Evolutionary conservation across 2,113 vertebrate genomes (phyloP), one percentile per base, ranked within the genome.

Genomic region (Pseudopipra pipra): DNA sequence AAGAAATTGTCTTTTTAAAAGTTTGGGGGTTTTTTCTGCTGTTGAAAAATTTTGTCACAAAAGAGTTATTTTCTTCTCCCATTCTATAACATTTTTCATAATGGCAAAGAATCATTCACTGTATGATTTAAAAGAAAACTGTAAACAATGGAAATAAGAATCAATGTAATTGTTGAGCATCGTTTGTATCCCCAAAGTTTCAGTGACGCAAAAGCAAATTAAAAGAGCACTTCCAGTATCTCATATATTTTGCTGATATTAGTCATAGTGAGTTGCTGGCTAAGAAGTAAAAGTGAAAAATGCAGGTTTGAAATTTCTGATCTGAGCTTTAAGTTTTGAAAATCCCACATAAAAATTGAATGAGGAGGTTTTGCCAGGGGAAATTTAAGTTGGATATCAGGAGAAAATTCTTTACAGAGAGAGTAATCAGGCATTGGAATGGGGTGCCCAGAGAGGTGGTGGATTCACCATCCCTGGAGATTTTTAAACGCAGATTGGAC

Each of bases 301-400:
- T 94, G 73, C 80, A 87, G 85, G 91, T 97, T 96, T 96, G 54
- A 78, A 13, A 65, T 96, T 95, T 95, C 35, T 96, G n/a, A 82
- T 96, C 78, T 92, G 85, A 95, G 88, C 61, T 85, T 44, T 72
- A 93, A 68, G 33, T 67, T 93, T 94, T 94, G 91, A 90, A 95
- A 96, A 80, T 80, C 71, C 35, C 55, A 28, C 17, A 5, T 55
- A 56, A 61, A 66, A 91, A 52, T 5, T 11, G 33, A 87, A 52
- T 70, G 94, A 94, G 85, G 93, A 95, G 72, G 67, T 93, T n/a
- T n/a, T n/a, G n/a, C n/a, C n/a, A n/a, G n/a, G n/a, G n/a, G n/a
- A n/a, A n/a, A n/a, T n/a, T n/a, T n/a, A n/a, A n/a, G n/a, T n/a
- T n/a, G n/a, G n/a, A n/a, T n/a, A n/a, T n/a, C n/a, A n/a, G n/a